Evolutionary conservation across 2,888 invertebrate genomes (phyloP), one percentile per base, ranked within the genome.

Genomic region (Drosophila pseudotakahashii): DNA sequence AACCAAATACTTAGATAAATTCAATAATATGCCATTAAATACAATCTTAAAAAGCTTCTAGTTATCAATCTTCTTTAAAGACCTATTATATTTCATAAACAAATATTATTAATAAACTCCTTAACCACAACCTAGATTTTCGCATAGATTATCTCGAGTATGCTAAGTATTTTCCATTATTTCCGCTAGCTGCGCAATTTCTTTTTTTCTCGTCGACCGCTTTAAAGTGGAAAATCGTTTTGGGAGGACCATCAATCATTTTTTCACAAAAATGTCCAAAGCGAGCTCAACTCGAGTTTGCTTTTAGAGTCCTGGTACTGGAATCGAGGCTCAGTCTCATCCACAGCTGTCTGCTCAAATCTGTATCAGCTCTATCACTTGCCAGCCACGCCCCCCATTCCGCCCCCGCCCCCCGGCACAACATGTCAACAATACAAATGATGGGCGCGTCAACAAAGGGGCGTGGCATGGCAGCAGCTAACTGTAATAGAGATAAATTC

Each of bases 401-500:
- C 39, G 30, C 44, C 41, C 4, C 11, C 48, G 13, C 7, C 47
- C 1, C 41, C 45, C 6, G 10, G 32, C 42, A 19, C 62, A 68
- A 58, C 82, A 80, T 86, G 86, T 83, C 86, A 83, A 86, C 86
- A 83, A 83, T 83, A 83, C 82, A 83, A 83, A 83, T 83, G 82
- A 83, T 86, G 86, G 86, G 82, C 79, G 77, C 81, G 69, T 66
- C 54, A 58, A 60, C 50, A 53, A 64, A 63, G 59, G 77, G 82
- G 83, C 81, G 82, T 82, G 83, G 63, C 68, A 52, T 13, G 52
- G 57, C 75, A 51, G 34, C 78, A 78, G 79, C 81, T 84, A 86
- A 76, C 84, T 79, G 87, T 85, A 85, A 85, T 86, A 84, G 84
- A 85, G 87, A 85, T 85, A 86, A 85, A 86, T 85, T 81, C 79